These are phyloP conservation scores for Miichthys miiuy DNA, from an alignment of 2,797 vertebrate genomes.

Conservation along the genomic window DNA sequence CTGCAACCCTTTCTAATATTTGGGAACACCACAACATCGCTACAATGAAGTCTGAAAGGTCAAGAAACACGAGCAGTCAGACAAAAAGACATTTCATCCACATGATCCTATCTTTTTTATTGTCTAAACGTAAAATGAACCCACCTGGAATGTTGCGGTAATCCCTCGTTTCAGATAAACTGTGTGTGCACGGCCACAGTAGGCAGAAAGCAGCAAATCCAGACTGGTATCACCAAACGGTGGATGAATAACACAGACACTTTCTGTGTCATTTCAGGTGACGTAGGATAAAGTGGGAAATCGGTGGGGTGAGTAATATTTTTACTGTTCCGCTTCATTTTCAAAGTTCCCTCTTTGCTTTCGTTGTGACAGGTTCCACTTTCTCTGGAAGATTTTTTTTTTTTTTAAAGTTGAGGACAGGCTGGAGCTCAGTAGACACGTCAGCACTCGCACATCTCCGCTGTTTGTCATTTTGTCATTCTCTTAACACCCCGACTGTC, in stretches of 20 bases:
- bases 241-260: no score
- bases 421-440: slow-evolving; percentile 2
- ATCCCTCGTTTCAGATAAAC: not conserved
- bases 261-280: no score
- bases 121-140: not conserved
- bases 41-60: not conserved
- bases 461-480: not conserved
- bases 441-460: no score
- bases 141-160: not conserved
- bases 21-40: not conserved
- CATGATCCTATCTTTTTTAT: not conserved
- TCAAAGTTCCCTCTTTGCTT: not conserved
- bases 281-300: no score
- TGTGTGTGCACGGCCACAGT: not conserved
- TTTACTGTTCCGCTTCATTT: not conserved
- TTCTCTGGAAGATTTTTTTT: not conserved
- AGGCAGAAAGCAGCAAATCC: not conserved
- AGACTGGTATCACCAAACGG: not conserved
- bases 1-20: not conserved
- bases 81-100: not conserved
- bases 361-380: not conserved
- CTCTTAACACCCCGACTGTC: not conserved
- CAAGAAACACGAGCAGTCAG: not conserved
- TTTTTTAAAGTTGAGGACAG: not conserved
- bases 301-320: not conserved